Evolutionary conservation across 2,797 vertebrate species (phyloP), one percentile per base, ranked within the genome.

Genomic region (Tragopan temminckii): DNA sequence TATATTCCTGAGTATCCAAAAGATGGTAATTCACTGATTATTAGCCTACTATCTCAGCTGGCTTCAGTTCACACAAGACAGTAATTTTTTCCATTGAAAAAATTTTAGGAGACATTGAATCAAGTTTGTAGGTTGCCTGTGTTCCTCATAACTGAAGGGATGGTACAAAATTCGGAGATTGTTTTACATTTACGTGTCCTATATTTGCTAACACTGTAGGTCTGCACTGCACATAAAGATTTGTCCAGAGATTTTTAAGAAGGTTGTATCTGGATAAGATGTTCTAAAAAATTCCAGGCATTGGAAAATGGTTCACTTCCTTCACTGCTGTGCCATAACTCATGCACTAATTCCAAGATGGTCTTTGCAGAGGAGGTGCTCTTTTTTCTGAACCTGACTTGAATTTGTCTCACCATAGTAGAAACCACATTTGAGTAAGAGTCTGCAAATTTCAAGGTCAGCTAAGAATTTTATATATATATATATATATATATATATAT

Each of bases 381-480:
- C 9, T 7, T 70, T 80, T 77, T 92, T 35, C 87, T 71, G 52
- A 63, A 67, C 76, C 7, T 33, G 5, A 24, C 18, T 35, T 48
- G 31, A 46, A 35, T 52, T 70, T 40, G 33, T 53, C 57, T 72
- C 23, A 11, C 46, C 20, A 9, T 20, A 52, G 19, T 23, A 68
- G 36, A 42, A 53, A 42, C 9, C 29, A 55, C 31, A 68, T 45
- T 53, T 68, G 14, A 82, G n/a, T 29, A 61, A 64, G 8, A 31
- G 36, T 48, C 19, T 70, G 23, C 6, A 3, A 93, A 93, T 90
- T 74, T 74, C 53, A 80, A 93, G 36, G 69, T 88, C 81, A 62
- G 19, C 5, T 38, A 64, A 77, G 71, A 83, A 63, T 23, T 38
- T 7, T 8, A 55, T 8, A 15, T 24, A 68, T 35, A n/a, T 50